phyloP scores from a whole-genome alignment of 2,888 invertebrate genomes.

The Acronicta aceris region DNA sequence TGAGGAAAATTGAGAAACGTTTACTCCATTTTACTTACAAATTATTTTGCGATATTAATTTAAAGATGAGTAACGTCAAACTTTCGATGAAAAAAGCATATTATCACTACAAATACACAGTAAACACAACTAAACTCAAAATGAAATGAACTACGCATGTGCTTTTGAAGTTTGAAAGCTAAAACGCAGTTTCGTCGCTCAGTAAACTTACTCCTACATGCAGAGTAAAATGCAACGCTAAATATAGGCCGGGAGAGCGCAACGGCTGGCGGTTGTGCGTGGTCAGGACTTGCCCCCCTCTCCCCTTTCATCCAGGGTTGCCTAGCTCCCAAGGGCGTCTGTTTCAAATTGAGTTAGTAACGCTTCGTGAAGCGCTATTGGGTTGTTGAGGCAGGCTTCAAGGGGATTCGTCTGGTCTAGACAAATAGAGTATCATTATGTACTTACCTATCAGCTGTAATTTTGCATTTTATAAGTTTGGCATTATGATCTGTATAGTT shows the following conservation, averaged over 20 bases:
- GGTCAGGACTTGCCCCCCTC: slow-evolving; percentile 79
- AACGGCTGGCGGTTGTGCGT: slow-evolving; percentile 80
- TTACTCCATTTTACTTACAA: neutral
- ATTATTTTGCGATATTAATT: too few relatives aligned
- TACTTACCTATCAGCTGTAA: neutral
- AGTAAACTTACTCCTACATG: slow-evolving; percentile 58
- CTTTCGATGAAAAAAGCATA: slow-evolving; percentile 2
- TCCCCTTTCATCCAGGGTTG: slow-evolving; percentile 59
- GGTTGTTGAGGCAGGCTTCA: slow-evolving; percentile 41
- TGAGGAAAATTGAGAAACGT: slow-evolving; percentile 17
- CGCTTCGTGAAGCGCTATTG: slow-evolving; percentile 45
- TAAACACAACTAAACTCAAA: slow-evolving; percentile 40
- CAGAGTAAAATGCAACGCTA: slow-evolving; percentile 80
- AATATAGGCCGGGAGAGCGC: slow-evolving; percentile 79
- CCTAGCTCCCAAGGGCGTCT: slow-evolving; percentile 71
- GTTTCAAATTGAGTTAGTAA: slow-evolving; percentile 54
- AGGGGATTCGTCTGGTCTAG: slow-evolving; percentile 25
- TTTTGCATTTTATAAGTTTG: too few relatives aligned
- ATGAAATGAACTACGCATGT: slow-evolving; percentile 38
- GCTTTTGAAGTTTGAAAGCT: slow-evolving; percentile 47
- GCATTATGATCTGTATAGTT: too few relatives aligned
- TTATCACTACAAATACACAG: slow-evolving; percentile 17
- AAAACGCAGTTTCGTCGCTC: slow-evolving; percentile 52
- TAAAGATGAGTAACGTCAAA: too few relatives aligned
- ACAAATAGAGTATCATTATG: slow-evolving; percentile 22